Evolutionary conservation across 2,797 vertebrate genomes (phyloP).

Genomic region (Hybognathus amarus): DNA sequence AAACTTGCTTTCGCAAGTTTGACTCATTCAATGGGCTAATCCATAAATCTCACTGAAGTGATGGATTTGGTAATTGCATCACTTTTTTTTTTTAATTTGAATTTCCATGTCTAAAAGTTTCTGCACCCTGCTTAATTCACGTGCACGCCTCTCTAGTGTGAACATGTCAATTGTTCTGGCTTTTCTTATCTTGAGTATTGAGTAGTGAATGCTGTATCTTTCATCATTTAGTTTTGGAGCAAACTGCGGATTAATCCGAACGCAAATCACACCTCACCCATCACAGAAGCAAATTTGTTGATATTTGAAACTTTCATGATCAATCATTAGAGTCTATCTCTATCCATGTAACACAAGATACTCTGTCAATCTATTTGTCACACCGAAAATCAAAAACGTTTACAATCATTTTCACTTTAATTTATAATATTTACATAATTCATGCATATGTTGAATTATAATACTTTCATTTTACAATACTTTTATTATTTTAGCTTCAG

Average conservation of each 20-base stretch:
- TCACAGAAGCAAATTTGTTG: background rate
- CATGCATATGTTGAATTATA: no score
- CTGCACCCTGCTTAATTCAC: background rate
- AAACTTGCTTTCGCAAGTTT: background rate
- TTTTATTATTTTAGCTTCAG: background rate
- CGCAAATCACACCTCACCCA: background rate
- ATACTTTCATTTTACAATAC: background rate
- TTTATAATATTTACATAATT: no score
- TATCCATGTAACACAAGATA: background rate
- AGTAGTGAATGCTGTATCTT: background rate
- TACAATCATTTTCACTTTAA: no score
- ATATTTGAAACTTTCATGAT: background rate
- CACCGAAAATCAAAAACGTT: no score
- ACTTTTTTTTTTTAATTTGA: no score
- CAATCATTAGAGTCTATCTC: background rate
- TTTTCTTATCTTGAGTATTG: background rate
- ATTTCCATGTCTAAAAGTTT: background rate
- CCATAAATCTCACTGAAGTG: no score
- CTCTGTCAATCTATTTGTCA: background rate
- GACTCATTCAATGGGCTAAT: background rate
- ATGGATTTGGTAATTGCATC: background rate
- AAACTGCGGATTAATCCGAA: background rate
- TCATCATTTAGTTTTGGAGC: background rate
- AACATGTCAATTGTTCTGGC: background rate
- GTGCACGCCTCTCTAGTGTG: background rate